phyloP scores from a whole-genome alignment of 2,797 vertebrate species.

The Notolepis coatsorum region DNA sequence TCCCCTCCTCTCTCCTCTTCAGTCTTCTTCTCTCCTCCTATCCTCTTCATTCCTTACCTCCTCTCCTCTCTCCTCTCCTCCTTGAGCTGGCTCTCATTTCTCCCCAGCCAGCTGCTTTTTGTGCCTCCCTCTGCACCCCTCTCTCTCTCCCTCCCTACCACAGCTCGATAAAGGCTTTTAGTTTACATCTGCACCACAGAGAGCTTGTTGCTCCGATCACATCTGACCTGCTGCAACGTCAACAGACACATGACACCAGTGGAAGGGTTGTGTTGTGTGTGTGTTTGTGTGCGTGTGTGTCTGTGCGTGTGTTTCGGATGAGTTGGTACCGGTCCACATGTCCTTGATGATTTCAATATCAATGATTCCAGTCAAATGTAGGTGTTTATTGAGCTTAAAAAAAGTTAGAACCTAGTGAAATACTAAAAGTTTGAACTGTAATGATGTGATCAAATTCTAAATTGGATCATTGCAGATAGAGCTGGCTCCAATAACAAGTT shows the following conservation, averaged over 20 bases:
- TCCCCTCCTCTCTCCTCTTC: too few relatives aligned
- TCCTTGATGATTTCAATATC: too few relatives aligned
- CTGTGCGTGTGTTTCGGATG: too few relatives aligned
- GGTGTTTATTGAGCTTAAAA: too few relatives aligned
- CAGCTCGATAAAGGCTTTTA: constrained; percentile 81
- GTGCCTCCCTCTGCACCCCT: constrained; percentile 9
- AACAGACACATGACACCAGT: constrained; percentile 67
- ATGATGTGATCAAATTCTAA: too few relatives aligned
- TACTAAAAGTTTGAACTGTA: too few relatives aligned
- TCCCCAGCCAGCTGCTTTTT: background rate
- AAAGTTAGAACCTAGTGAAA: too few relatives aligned
- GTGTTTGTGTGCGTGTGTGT: background rate
- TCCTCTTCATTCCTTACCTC: too few relatives aligned
- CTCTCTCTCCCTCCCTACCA: constrained; percentile 51
- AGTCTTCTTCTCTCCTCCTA: background rate
- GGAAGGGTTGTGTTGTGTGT: background rate
- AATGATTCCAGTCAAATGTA: too few relatives aligned
- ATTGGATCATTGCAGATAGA: too few relatives aligned
- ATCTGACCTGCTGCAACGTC: constrained; percentile 66
- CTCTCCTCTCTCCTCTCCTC: background rate
- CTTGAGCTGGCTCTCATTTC: background rate
- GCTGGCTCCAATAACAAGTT: too few relatives aligned
- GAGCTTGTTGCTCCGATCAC: constrained; percentile 61
- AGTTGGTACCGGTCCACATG: too few relatives aligned
- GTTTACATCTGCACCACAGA: constrained; percentile 81